Conservation (phyloP, 2,888 invertebrate genomes). For the Pollenia labialis region DNA sequence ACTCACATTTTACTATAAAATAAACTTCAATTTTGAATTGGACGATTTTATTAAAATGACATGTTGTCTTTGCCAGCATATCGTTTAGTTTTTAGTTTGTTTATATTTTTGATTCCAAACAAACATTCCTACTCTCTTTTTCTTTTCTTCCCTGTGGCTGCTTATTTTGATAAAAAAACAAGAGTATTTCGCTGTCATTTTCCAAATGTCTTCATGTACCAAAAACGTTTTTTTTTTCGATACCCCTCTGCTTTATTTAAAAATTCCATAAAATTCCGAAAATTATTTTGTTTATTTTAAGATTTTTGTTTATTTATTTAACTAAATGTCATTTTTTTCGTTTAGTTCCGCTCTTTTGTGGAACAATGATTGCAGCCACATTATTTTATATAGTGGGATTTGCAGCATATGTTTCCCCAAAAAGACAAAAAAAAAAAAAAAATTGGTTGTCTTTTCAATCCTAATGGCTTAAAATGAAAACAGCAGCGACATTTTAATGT, state of each 20-base stretch:
- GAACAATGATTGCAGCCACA: constrained; percentile 4
- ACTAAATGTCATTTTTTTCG: constrained; percentile 62
- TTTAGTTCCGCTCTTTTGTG: constrained; percentile 65
- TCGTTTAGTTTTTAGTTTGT: constrained; percentile 1
- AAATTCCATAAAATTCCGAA: not conserved
- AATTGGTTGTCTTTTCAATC: constrained; percentile 12
- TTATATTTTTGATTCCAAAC: constrained; percentile 5
- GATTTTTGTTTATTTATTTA: constrained; percentile 64
- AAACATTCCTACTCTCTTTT: not conserved
- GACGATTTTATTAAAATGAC: constrained; percentile 45
- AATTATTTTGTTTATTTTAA: constrained; percentile 28
- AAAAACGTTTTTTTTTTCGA: not conserved
- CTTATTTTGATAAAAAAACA: constrained; percentile 15
- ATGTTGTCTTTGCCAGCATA: constrained; percentile 34
- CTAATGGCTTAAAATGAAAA: not conserved
- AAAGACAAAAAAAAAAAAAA: not conserved
- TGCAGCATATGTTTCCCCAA: constrained; percentile 43
- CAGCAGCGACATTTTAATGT: constrained; percentile 24
- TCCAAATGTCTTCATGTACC: constrained; percentile 16
- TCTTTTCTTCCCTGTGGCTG: not conserved
- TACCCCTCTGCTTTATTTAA: no score
- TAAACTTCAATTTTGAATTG: constrained; percentile 26
- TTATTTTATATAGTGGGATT: constrained; percentile 29
- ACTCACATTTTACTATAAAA: not conserved
- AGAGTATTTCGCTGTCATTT: constrained; percentile 22